phyloP scores from a whole-genome alignment of 2,113 vertebrate species.

The Pterocles burchelli region DNA sequence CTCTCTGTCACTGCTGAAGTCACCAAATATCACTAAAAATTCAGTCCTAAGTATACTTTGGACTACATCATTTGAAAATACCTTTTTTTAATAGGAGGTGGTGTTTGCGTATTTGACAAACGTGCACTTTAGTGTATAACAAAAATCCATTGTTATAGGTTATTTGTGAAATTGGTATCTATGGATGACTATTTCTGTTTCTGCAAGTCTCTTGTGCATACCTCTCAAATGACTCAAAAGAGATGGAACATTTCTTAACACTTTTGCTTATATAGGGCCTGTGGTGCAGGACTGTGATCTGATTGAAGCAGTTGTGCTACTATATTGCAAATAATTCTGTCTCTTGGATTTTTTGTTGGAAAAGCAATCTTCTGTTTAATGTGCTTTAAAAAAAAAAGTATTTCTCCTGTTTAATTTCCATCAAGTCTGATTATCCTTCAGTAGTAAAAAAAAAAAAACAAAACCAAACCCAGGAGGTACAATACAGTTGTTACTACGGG shows the following conservation, averaged over 20 bases:
- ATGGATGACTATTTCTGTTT: neutral
- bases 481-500: neutral
- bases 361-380: neutral
- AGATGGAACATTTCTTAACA: neutral
- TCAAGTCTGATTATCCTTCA: neutral
- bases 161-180: conserved; percentile 2
- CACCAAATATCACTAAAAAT: conserved; percentile 19
- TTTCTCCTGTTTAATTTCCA: neutral
- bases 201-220: neutral
- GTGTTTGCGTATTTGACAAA: conserved; percentile 4
- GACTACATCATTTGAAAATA: neutral
- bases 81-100: neutral
- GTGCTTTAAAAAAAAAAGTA: neutral
- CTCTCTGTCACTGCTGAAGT: conserved; percentile 18
- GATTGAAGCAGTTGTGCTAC: neutral
- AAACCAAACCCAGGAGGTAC: neutral
- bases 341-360: neutral
- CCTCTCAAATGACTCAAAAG: conserved; percentile 13
- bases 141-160: neutral
- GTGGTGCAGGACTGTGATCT: neutral
- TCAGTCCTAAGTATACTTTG: neutral
- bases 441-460: neutral
- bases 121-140: conserved; percentile 24
- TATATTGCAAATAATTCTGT: neutral
- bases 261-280: neutral